Conservation (phyloP, 92 coral and sea anemone genomes). For the Chrysogorgia sp. region DNA sequence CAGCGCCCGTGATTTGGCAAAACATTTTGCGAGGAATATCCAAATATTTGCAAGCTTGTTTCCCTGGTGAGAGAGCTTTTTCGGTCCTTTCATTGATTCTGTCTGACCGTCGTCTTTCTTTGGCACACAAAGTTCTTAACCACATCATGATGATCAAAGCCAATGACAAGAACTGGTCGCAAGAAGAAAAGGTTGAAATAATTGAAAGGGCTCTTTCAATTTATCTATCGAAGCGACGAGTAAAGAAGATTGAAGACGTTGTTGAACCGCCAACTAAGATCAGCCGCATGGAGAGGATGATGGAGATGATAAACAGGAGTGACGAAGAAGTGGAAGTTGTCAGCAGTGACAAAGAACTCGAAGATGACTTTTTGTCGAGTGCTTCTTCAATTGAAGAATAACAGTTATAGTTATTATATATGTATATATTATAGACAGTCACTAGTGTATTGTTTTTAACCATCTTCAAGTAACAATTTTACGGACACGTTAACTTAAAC, state of each 20-base stretch:
- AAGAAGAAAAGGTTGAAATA: background rate
- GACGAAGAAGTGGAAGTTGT: too few species aligned
- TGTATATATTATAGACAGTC: too few species aligned
- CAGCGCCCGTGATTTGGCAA: slow-evolving; percentile 5
- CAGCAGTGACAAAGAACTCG: too few species aligned
- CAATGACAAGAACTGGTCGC: slow-evolving; percentile 3
- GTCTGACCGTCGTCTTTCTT: slow-evolving; percentile 1
- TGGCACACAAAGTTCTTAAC: background rate
- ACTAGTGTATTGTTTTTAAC: too few species aligned
- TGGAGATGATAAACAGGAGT: too few species aligned
- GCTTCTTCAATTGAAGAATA: too few species aligned
- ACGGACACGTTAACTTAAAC: too few species aligned
- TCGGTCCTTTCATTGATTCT: background rate
- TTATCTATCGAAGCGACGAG: slow-evolving; percentile 6
- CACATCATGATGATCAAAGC: background rate
- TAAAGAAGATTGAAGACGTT: background rate
- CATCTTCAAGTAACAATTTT: too few species aligned
- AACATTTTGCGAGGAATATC: background rate
- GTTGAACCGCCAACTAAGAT: background rate
- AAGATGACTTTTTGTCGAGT: too few species aligned
- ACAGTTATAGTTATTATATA: too few species aligned
- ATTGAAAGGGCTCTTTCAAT: slow-evolving; percentile 1
- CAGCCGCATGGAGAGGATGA: background rate
- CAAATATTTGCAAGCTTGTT: slow-evolving; percentile 4
- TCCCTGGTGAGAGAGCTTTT: background rate